Evolutionary conservation across 2,888 invertebrate species (phyloP).

Genomic region (Hemicrepidius hirtus): DNA sequence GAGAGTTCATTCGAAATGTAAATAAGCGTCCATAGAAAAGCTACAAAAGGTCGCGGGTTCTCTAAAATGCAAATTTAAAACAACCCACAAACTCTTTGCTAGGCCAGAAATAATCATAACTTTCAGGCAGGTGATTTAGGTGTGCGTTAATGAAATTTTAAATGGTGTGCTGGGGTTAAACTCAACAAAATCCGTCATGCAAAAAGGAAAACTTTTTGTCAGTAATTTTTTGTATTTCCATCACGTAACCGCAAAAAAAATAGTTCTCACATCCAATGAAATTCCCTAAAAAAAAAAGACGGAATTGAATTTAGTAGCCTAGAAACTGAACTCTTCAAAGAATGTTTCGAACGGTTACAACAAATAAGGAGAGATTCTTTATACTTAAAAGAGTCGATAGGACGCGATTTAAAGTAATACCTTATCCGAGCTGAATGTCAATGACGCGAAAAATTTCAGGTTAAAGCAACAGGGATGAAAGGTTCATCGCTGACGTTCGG

Average conservation of each 20-base stretch:
- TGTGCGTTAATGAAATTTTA: slow-evolving; percentile 1
- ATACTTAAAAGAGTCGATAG: slow-evolving; percentile 26
- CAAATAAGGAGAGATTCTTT: slow-evolving; percentile 17
- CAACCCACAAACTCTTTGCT: not conserved
- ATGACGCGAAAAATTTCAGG: slow-evolving; percentile 34
- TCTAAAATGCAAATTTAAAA: slow-evolving; percentile 13
- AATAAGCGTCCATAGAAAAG: slow-evolving; percentile 12
- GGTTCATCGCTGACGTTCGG: slow-evolving; percentile 14
- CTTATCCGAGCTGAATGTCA: slow-evolving; percentile 28
- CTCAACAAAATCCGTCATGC: not conserved
- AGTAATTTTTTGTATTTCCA: too few relatives aligned
- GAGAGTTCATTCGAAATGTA: not conserved
- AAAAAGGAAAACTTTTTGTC: not conserved
- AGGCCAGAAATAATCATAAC: not conserved
- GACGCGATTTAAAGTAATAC: slow-evolving; percentile 32
- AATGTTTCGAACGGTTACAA: slow-evolving; percentile 4
- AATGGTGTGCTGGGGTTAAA: not conserved
- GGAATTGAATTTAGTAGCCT: not conserved
- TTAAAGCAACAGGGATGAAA: slow-evolving; percentile 31
- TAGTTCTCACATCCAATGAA: not conserved
- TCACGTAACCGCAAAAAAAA: too few relatives aligned
- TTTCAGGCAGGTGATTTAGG: slow-evolving; percentile 11
- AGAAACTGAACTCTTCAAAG: not conserved
- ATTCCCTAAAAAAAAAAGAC: not conserved
- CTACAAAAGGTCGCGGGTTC: slow-evolving; percentile 4